Evolutionary conservation across 2,113 vertebrate species (phyloP), one percentile per base, ranked within the genome.

Genomic region (Mustela nigripes): DNA sequence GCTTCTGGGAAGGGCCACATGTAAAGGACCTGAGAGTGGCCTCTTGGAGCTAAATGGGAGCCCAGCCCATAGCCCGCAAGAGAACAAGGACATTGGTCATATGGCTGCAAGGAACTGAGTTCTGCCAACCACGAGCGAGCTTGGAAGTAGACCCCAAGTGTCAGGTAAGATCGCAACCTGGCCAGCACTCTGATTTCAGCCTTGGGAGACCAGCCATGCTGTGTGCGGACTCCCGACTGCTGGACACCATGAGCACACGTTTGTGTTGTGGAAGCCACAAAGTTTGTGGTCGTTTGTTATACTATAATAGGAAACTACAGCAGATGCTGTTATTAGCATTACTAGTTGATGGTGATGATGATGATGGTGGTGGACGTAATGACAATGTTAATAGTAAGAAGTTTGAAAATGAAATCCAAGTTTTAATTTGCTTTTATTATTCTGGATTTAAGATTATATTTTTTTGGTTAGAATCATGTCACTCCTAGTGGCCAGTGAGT

Each of bases 221-320:
- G 4, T 12, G 26, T 24, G 2, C 8, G 10, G 21, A 31, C 22
- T 50, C 14, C 53, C 60, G 26, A 31, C 11, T 33, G 48, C 26
- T 0, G 0, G 6, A 15, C 22, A 31, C 53, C 1, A 2, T 0
- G 15, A 50, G 36, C 4, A 48, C 8, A 11, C 4, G 1, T 2
- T 12, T 18, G 12, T 74, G n/a, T n/a, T 71, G 19, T 71, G 5
- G n/a, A 58, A 74, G 22, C 33, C 16, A 18, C 39, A 0, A 18
- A 48, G 42, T 56, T 16, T 60, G 45, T 69, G n/a, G n/a, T 26
- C 12, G 21, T 42, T 67, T 58, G n/a, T 94, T n/a, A 18, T 31
- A 24, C 19, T 9, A 28, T 22, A 33, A 8, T 14, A 81, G 56
- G 45, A 81, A 63, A 63, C 26, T 12, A 58, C 53, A 26, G 31